Conservation (phyloP, 1,140 invertebrate genomes). For the Acromyrmex echinatior region DNA sequence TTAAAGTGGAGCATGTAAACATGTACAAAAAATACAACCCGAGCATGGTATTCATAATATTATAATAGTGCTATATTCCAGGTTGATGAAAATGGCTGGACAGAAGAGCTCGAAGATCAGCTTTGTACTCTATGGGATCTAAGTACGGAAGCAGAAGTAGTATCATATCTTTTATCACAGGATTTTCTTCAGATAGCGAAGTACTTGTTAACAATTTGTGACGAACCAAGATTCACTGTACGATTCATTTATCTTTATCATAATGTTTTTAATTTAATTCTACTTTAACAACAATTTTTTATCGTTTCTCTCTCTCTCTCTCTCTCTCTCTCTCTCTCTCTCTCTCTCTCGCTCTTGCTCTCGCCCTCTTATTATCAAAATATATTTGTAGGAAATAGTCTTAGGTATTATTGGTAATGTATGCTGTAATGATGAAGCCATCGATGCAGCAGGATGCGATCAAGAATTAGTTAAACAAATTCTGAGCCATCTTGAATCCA, state of each 20-base stretch:
- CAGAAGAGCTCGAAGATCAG: slow-evolving; percentile 89
- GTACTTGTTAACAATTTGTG: slow-evolving; percentile 83
- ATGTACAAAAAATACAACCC: too few species aligned
- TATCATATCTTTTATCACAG: slow-evolving; percentile 89
- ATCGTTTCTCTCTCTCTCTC: too few species aligned
- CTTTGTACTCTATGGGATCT: slow-evolving; percentile 93
- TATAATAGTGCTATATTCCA: slow-evolving; percentile 55
- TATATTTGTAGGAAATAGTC: slow-evolving; percentile 88
- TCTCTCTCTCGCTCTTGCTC: too few species aligned
- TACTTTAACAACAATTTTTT: neutral
- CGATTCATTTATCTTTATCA: slow-evolving; percentile 41
- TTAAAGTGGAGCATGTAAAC: too few species aligned
- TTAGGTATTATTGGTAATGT: slow-evolving; percentile 92
- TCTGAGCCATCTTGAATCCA: slow-evolving; percentile 87
- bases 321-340: too few species aligned
- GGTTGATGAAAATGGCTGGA: slow-evolving; percentile 85
- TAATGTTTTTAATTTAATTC: neutral
- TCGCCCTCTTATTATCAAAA: neutral
- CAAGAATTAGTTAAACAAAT: slow-evolving; percentile 85
- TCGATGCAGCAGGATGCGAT: slow-evolving; percentile 84
- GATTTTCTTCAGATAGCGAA: slow-evolving; percentile 88
- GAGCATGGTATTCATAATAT: neutral
- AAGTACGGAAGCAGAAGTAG: slow-evolving; percentile 91
- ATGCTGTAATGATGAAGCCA: slow-evolving; percentile 87
- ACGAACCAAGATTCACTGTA: slow-evolving; percentile 88